Conservation (phyloP, 2,797 vertebrate species). For the Fistularia tabacaria region DNA sequence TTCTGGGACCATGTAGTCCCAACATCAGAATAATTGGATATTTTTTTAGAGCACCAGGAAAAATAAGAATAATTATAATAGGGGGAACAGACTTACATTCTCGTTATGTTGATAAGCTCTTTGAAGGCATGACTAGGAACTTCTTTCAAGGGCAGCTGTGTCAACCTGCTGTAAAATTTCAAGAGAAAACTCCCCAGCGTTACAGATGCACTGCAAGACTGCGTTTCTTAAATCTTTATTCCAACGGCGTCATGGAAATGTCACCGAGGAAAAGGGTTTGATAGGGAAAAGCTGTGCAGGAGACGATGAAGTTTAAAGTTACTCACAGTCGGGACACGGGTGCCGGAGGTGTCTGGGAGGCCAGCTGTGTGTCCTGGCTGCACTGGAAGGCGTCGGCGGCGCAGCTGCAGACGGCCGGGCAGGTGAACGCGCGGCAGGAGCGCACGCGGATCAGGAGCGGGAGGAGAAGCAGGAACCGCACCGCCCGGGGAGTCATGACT, state of each 20-base stretch:
- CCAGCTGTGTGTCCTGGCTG: conserved; percentile 67
- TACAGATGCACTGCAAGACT: too few species aligned
- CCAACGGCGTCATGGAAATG: too few species aligned
- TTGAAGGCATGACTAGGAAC: conserved; percentile 68
- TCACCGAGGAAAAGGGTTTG: not conserved
- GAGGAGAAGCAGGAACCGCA: conserved; percentile 53
- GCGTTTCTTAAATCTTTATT: too few species aligned
- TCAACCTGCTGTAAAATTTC: conserved; percentile 59
- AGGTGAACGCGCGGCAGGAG: conserved; percentile 53
- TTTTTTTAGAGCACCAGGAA: not conserved
- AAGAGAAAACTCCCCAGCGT: not conserved
- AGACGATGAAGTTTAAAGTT: not conserved
- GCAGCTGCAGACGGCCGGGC: conserved; percentile 73
- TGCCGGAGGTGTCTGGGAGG: conserved; percentile 18
- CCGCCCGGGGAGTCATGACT: conserved; percentile 47
- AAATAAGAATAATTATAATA: not conserved
- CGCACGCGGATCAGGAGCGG: conserved; percentile 36
- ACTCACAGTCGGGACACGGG: conserved; percentile 56
- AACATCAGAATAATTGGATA: not conserved
- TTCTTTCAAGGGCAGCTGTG: conserved; percentile 62
- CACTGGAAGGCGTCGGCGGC: conserved; percentile 57
- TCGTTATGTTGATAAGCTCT: conserved; percentile 67
- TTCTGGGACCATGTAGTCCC: not conserved
- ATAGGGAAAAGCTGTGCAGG: not conserved
- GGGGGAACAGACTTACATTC: conserved; percentile 64